Conservation (phyloP, 2,113 vertebrate genomes). For the Anarrhichthys ocellatus region DNA sequence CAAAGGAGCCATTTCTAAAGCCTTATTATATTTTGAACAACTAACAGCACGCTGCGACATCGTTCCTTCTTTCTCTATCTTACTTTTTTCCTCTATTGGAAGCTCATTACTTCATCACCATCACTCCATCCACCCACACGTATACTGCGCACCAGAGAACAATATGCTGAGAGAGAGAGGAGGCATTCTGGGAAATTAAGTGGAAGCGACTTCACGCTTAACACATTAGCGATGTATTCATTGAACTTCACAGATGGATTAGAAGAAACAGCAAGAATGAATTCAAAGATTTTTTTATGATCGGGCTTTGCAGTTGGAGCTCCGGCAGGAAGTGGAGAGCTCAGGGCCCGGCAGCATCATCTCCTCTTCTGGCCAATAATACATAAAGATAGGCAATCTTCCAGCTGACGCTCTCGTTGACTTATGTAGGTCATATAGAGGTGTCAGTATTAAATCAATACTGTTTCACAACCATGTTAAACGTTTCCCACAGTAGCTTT, state of each 20-base stretch:
- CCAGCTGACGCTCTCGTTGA: no score
- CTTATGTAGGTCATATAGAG: no score
- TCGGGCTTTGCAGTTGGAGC: not conserved
- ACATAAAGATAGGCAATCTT: no score
- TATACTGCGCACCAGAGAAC: slow-evolving; percentile 3
- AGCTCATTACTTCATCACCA: slow-evolving; percentile 29
- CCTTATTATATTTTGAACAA: slow-evolving; percentile 20
- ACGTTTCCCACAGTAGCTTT: not conserved
- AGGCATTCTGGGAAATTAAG: slow-evolving; percentile 24
- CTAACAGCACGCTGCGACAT: not conserved
- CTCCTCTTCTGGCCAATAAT: no score
- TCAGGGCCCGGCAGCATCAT: no score
- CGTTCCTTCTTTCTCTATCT: not conserved
- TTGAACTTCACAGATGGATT: slow-evolving; percentile 5
- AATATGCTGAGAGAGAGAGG: not conserved
- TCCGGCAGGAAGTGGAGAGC: not conserved
- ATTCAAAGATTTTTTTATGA: not conserved
- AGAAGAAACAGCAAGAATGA: not conserved
- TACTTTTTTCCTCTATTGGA: slow-evolving; percentile 5
- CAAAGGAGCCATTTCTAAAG: slow-evolving; percentile 25
- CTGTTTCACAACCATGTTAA: no score
- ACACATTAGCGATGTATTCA: not conserved
- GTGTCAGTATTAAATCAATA: no score
- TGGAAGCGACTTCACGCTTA: not conserved
- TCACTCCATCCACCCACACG: slow-evolving; percentile 21